Evolutionary conservation across 2,888 invertebrate species (phyloP), one percentile per base, ranked within the genome.

Genomic region (Oxycera nigricornis): DNA sequence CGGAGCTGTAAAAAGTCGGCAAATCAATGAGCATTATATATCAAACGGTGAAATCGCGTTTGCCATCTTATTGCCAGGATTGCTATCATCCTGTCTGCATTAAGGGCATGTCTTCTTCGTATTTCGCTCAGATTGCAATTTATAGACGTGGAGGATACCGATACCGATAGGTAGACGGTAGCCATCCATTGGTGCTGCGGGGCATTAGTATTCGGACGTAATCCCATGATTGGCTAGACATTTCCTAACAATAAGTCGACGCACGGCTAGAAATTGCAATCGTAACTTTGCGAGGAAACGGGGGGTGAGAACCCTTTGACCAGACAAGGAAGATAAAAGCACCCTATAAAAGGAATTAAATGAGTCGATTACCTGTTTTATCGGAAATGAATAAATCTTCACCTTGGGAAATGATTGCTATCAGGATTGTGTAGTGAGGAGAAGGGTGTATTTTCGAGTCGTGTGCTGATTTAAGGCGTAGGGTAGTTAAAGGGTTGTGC

Each of bases 351-450:
- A 61, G 74, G 73, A 41, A 46, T 41, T 73, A 76, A 76, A 76
- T 74, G 74, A 76, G 50, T 74, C 74, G 26, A 76, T 76, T 76
- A 73, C 65, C 70, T 46, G 50, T 30, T 68, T 75, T 76, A 76
- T 76, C 76, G 76, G 73, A 74, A 76, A 74, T 62, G 70, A 74
- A 76, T 76, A 76, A 76, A 76, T 76, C 76, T 76, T 74, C 52
- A 61, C 55, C 70, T 52, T 52, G 70, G 52, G 70, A 70, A 55
- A 55, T 46, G 70, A 55, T 70, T 70, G 3, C 14, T 65, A 65
- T 52, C 70, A 41, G 26, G 26, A 67, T 46, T 7, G 67, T 35
- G 57, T 9, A n/a, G 17, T 9, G 31, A 11, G 7, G 22, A 59
- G 59, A 59, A 59, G 30, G 28, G 46, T 35, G n/a, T n/a, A n/a